Conservation (phyloP, 2,888 invertebrate genomes). For the Dryococelus australis region DNA sequence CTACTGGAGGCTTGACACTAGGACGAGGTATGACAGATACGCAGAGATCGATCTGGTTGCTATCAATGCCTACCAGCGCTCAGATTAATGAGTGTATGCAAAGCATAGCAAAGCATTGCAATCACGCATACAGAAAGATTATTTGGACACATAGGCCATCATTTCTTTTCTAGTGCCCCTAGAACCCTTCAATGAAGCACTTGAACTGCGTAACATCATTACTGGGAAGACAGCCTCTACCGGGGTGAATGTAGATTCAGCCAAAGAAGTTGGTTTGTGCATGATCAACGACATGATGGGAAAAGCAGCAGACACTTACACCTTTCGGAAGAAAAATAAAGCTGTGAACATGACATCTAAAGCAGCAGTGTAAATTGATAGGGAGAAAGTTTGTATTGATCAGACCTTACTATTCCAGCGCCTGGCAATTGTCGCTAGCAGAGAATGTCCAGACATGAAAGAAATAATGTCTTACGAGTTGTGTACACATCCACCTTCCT, state of each 20-base stretch:
- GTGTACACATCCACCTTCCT: too few species aligned
- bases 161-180: conserved; percentile 1
- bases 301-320: conserved; percentile 16
- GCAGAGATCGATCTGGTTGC: background rate
- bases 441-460: too few species aligned
- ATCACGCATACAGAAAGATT: too few species aligned
- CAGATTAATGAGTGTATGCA: conserved; percentile 11
- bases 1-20: background rate
- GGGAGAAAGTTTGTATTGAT: too few species aligned
- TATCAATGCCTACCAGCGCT: conserved; percentile 13
- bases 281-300: too few species aligned
- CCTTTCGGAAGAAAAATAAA: conserved; percentile 21
- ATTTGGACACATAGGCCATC: background rate
- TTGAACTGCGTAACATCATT: too few species aligned
- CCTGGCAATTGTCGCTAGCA: too few species aligned
- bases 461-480: too few species aligned
- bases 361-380: too few species aligned
- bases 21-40: conserved; percentile 20
- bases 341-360: conserved; percentile 4
- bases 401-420: too few species aligned
- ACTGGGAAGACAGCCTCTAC: too few species aligned
- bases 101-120: background rate
- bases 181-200: background rate
- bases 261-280: background rate
- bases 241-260: too few species aligned